A percentile compares a stretch with the other conserved stretches of the same genome.
These are phyloP conservation scores for Chorisops tibialis DNA, from an alignment of 2,888 invertebrate species.

Conservation along the genomic window DNA sequence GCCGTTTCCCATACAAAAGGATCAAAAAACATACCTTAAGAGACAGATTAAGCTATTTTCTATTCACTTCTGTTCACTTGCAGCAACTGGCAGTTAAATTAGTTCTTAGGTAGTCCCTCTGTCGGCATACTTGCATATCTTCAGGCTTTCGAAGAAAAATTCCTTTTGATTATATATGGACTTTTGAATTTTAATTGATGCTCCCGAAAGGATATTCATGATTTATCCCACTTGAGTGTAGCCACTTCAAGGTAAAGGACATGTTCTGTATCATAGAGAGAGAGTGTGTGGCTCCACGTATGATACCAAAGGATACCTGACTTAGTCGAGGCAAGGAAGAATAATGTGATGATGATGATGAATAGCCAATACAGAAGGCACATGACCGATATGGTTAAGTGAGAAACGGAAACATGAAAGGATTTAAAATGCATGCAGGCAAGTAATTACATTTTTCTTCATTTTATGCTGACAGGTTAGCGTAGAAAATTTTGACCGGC, in stretches of 20 bases:
- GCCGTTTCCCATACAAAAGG: too few relatives aligned
- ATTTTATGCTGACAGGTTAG: constrained; percentile 21
- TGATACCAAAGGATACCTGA: neutral
- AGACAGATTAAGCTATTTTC: neutral
- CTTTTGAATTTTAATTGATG: constrained; percentile 33
- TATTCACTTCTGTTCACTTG: constrained; percentile 25
- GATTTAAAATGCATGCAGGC: constrained; percentile 24
- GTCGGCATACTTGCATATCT: neutral
- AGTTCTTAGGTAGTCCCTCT: neutral
- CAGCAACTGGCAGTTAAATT: constrained; percentile 15
- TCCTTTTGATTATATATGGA: constrained; percentile 31
- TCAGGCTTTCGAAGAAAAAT: constrained; percentile 6
- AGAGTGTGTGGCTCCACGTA: too few relatives aligned
- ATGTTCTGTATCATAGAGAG: too few relatives aligned
- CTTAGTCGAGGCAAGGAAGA: neutral
- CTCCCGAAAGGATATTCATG: constrained; percentile 25
- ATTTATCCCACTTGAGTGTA: constrained; percentile 24
- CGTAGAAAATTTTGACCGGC: neutral
- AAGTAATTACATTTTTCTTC: constrained; percentile 33
- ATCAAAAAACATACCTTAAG: too few relatives aligned
- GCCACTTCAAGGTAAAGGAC: neutral
- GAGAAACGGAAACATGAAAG: constrained; percentile 1
- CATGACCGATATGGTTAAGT: neutral
- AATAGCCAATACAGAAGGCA: neutral
- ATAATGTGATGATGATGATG: neutral